Evolutionary conservation across 2,888 invertebrate genomes (phyloP).

Genomic region (Drosophila lutescens): DNA sequence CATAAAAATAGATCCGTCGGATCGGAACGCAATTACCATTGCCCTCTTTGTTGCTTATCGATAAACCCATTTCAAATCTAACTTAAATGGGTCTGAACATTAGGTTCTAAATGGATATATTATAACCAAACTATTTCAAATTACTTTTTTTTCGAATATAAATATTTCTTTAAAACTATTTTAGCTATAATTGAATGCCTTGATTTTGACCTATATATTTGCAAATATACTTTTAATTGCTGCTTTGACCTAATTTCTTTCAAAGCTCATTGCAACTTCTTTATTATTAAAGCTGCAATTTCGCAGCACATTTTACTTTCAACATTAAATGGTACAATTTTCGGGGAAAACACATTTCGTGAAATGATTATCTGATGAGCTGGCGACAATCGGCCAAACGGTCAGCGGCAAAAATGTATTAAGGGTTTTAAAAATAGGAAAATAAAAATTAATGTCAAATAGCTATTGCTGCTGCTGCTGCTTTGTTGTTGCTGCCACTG

Average conservation of each 20-base stretch:
- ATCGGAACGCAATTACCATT: slow-evolving; percentile 60
- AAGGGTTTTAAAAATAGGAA: slow-evolving; percentile 54
- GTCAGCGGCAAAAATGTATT: slow-evolving; percentile 31
- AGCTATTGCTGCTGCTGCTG: slow-evolving; percentile 38
- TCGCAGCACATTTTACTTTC: not conserved
- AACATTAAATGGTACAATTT: not conserved
- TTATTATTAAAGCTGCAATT: not conserved
- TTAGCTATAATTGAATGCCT: not conserved
- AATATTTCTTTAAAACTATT: not conserved
- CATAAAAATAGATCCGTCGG: slow-evolving; percentile 44
- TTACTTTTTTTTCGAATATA: not conserved
- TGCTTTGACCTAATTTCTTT: slow-evolving; percentile 14
- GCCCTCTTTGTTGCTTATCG: not conserved
- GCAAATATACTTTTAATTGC: not conserved
- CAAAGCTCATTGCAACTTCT: slow-evolving; percentile 2
- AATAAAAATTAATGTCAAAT: slow-evolving; percentile 52
- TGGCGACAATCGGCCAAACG: slow-evolving; percentile 35
- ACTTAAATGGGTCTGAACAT: not conserved
- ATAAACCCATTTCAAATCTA: not conserved
- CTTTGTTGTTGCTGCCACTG: slow-evolving; percentile 19
- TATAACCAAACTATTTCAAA: not conserved
- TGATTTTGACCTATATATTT: slow-evolving; percentile 30
- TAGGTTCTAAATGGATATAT: too few species aligned
- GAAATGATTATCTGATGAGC: slow-evolving; percentile 24
- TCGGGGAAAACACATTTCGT: not conserved